Evolutionary conservation across 2,888 invertebrate genomes (phyloP).

Genomic region (Diplolepis rosae): DNA sequence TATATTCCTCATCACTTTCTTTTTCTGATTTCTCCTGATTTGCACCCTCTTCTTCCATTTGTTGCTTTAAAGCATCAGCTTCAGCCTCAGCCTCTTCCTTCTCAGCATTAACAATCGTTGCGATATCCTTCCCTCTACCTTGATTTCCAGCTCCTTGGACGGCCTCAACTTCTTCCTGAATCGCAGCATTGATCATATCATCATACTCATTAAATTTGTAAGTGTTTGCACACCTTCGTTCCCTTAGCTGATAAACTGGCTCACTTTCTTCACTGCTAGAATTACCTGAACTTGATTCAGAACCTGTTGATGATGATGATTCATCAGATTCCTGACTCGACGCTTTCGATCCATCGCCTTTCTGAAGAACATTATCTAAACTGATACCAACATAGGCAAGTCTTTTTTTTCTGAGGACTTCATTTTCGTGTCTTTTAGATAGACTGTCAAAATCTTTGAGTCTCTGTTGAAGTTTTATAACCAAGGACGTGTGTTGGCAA

Average conservation of each 20-base stretch:
- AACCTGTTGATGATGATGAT: slow-evolving; percentile 54
- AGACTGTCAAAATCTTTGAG: slow-evolving; percentile 86
- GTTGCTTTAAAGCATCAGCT: slow-evolving; percentile 58
- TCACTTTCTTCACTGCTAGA: slow-evolving; percentile 79
- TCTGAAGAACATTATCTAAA: slow-evolving; percentile 81
- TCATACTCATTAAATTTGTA: slow-evolving; percentile 95
- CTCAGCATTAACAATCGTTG: slow-evolving; percentile 87
- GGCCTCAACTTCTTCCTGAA: slow-evolving; percentile 84
- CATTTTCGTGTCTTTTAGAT: slow-evolving; percentile 80
- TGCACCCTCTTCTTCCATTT: slow-evolving; percentile 75
- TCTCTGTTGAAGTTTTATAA: slow-evolving; percentile 83
- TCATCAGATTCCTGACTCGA: slow-evolving; percentile 57
- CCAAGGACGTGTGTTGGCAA: slow-evolving; percentile 90
- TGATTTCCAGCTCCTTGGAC: slow-evolving; percentile 87
- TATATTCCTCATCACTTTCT: slow-evolving; percentile 70
- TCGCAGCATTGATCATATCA: slow-evolving; percentile 94
- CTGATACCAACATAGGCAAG: slow-evolving; percentile 85
- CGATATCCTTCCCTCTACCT: slow-evolving; percentile 92
- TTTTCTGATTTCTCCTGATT: slow-evolving; percentile 64
- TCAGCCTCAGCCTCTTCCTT: slow-evolving; percentile 78
- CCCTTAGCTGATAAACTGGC: slow-evolving; percentile 89
- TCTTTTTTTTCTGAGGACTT: slow-evolving; percentile 81
- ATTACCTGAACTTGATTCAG: slow-evolving; percentile 63
- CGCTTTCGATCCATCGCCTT: slow-evolving; percentile 60
- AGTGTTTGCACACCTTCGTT: slow-evolving; percentile 86